phyloP scores from a whole-genome alignment of 2,797 vertebrate species.

The Micrastur ruficollis region DNA sequence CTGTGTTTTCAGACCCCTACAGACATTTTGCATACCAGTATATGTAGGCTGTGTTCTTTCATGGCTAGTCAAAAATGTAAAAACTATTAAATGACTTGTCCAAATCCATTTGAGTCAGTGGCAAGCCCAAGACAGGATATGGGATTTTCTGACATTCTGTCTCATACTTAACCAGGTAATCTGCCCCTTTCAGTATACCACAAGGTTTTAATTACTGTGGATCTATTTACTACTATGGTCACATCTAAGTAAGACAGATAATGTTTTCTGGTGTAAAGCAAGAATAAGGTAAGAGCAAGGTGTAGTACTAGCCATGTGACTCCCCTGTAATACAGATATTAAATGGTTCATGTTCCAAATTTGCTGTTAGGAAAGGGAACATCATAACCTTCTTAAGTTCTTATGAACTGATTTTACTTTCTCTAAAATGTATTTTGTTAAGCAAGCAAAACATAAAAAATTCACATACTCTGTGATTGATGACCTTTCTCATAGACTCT shows the following conservation, averaged over 20 bases:
- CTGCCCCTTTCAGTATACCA: not conserved
- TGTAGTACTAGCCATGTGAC: not conserved
- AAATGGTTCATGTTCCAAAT: not conserved
- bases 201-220: not conserved
- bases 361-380: not conserved
- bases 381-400: conserved; percentile 3
- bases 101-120: not conserved
- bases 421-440: conserved; percentile 63
- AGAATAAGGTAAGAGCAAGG: not conserved
- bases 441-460: conserved; percentile 68
- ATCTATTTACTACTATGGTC: not conserved
- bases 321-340: not conserved
- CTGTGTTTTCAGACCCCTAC: not conserved
- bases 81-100: not conserved
- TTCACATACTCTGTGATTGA: conserved; percentile 55
- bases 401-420: conserved; percentile 3
- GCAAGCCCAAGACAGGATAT: not conserved
- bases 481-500: conserved; percentile 69
- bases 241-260: not conserved
- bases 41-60: fast-evolving
- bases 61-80: not conserved
- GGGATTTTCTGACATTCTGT: not conserved
- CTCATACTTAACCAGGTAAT: not conserved
- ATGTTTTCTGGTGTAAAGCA: not conserved
- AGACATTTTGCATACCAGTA: fast-evolving